Percentiles rank a stretch among this genome's conserved stretches.
These are phyloP conservation scores for Nyctibius grandis DNA, from an alignment of 2,797 vertebrate genomes.

Conservation along the genomic window DNA sequence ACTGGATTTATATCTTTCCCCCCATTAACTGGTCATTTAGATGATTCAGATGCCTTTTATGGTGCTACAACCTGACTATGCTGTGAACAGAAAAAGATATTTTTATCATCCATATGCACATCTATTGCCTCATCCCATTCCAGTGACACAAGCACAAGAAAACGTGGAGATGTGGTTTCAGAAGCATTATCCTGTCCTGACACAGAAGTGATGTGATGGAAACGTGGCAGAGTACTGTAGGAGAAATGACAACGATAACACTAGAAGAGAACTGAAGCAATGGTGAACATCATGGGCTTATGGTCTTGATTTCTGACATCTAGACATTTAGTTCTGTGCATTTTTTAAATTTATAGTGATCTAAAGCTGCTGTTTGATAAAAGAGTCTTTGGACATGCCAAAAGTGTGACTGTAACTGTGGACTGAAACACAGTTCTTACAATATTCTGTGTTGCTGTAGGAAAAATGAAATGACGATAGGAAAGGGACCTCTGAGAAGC, in stretches of 20 bases:
- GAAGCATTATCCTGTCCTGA: not conserved
- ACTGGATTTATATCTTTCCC: not conserved
- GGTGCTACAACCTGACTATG: not conserved
- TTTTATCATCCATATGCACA: not conserved
- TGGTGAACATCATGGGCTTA: not conserved
- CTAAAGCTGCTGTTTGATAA: not conserved
- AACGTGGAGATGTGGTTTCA: not conserved
- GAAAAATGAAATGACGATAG: not conserved
- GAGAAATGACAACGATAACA: not conserved
- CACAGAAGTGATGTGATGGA: not conserved
- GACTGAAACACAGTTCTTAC: not conserved
- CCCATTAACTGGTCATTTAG: not conserved
- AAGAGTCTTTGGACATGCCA: not conserved
- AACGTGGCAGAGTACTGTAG: not conserved
- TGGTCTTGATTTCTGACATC: not conserved
- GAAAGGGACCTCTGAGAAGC: not conserved
- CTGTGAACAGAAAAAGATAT: not conserved
- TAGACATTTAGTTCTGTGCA: not conserved
- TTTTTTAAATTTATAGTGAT: not conserved
- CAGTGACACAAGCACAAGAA: not conserved
- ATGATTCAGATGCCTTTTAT: not conserved
- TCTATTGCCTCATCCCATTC: not conserved
- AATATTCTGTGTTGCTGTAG: not conserved
- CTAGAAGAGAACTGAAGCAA: not conserved
- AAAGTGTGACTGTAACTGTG: not conserved